Percentiles rank a stretch among this genome's conserved stretches.
Conservation (phyloP, 2,888 invertebrate species). For the Phragmatobia fuliginosa region DNA sequence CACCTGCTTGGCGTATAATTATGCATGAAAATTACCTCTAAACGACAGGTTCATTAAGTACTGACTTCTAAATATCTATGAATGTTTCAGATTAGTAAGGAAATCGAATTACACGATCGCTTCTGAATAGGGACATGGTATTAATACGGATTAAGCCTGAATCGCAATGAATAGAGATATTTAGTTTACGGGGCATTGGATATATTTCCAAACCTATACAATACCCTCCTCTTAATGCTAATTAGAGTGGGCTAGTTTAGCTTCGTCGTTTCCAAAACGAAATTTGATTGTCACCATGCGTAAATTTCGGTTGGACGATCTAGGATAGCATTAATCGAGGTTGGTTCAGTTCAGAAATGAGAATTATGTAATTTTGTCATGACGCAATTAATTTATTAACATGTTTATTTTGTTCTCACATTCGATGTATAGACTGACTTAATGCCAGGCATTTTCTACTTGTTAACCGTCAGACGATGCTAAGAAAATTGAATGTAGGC, state of each 20-base stretch:
- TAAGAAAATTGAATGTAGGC: background rate
- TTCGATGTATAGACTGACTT: background rate
- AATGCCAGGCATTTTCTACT: background rate
- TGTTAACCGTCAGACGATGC: background rate
- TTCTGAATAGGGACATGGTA: conserved; percentile 13
- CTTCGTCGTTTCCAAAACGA: conserved; percentile 12
- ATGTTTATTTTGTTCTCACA: background rate
- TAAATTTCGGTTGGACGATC: conserved; percentile 11
- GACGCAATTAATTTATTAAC: background rate
- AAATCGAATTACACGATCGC: conserved; percentile 8
- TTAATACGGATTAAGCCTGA: conserved; percentile 16
- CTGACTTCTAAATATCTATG: background rate
- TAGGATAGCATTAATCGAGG: background rate
- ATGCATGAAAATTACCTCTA: background rate
- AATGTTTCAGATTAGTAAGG: conserved; percentile 5
- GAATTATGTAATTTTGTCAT: background rate
- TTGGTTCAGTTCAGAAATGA: conserved; percentile 1
- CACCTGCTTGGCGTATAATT: background rate
- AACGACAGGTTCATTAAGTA: background rate
- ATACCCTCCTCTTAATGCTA: conserved; percentile 18
- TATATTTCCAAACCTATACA: conserved; percentile 13
- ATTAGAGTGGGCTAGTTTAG: conserved; percentile 18
- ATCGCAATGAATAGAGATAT: conserved; percentile 16
- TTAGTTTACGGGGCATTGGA: conserved; percentile 18
- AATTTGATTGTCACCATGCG: conserved; percentile 15